Evolutionary conservation across 2,888 invertebrate genomes (phyloP).

Genomic region (Anarsia innoxiella): DNA sequence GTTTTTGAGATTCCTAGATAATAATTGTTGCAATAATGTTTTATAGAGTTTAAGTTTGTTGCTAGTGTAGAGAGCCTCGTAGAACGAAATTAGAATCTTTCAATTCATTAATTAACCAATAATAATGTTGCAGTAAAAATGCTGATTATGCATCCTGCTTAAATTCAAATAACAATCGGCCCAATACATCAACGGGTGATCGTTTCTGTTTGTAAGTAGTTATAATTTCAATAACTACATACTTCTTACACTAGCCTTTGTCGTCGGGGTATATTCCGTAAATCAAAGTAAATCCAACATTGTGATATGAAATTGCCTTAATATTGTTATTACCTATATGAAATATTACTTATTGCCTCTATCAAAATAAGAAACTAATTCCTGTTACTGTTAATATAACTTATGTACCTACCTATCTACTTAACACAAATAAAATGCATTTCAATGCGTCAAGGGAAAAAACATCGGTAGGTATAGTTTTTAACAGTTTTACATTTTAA

Average conservation of each 20-base stretch:
- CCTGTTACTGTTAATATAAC: not conserved
- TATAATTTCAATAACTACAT: too few relatives aligned
- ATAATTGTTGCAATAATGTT: constrained; percentile 33
- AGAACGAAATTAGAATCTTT: too few relatives aligned
- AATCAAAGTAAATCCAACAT: constrained; percentile 35
- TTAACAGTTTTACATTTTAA: not conserved
- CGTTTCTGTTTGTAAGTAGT: too few relatives aligned
- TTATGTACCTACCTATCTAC: constrained; percentile 1
- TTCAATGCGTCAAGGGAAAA: constrained; percentile 5
- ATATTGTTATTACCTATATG: constrained; percentile 4
- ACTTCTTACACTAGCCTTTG: not conserved
- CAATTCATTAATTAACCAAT: too few relatives aligned
- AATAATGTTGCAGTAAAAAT: too few relatives aligned
- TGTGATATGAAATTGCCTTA: constrained; percentile 67
- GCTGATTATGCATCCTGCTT: too few relatives aligned
- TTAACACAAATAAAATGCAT: constrained; percentile 7
- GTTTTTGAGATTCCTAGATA: constrained; percentile 48
- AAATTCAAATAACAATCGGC: too few relatives aligned
- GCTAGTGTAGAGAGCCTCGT: constrained; percentile 10
- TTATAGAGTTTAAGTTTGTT: constrained; percentile 22
- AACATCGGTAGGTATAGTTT: not conserved
- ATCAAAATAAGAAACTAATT: constrained; percentile 1
- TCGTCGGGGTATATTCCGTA: constrained; percentile 22
- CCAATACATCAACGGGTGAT: too few relatives aligned
- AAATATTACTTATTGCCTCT: too few relatives aligned